phyloP scores from a whole-genome alignment of 1,140 invertebrate genomes.

The Laupala kohalensis region DNA sequence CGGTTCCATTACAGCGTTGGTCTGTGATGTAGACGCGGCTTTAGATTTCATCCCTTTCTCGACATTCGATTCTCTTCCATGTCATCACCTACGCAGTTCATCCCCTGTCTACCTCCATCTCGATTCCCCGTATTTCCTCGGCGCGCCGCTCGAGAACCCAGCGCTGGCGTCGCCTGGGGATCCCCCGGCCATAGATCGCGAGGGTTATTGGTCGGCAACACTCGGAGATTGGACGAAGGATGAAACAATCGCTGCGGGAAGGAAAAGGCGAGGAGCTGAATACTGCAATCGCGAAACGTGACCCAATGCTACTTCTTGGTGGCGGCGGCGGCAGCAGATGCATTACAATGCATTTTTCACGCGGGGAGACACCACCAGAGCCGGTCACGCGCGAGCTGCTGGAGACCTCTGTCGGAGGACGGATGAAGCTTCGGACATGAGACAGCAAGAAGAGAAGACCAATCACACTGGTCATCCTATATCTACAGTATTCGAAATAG shows the following conservation, averaged over 20 bases:
- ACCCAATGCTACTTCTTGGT: no score
- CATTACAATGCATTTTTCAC: not conserved
- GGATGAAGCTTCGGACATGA: no score
- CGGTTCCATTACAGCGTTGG: no score
- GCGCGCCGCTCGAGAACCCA: no score
- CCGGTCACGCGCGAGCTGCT: not conserved
- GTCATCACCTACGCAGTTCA: no score
- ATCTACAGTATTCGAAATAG: no score
- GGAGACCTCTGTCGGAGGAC: not conserved
- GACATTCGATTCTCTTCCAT: no score
- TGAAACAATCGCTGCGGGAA: not conserved
- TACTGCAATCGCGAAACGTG: not conserved
- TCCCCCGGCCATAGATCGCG: no score
- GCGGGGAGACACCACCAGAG: not conserved
- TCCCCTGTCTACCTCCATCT: not conserved
- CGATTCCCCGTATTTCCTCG: not conserved
- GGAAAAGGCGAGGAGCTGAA: not conserved
- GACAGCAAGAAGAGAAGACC: no score
- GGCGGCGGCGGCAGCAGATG: not conserved
- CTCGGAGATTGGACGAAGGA: not conserved
- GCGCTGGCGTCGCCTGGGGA: no score
- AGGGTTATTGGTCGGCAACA: not conserved
- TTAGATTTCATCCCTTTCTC: not conserved
- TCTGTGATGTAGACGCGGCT: no score
- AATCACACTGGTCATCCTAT: no score